Evolutionary conservation across 2,797 vertebrate species (phyloP), one percentile per base, ranked within the genome.

Genomic region (Acomys russatus): DNA sequence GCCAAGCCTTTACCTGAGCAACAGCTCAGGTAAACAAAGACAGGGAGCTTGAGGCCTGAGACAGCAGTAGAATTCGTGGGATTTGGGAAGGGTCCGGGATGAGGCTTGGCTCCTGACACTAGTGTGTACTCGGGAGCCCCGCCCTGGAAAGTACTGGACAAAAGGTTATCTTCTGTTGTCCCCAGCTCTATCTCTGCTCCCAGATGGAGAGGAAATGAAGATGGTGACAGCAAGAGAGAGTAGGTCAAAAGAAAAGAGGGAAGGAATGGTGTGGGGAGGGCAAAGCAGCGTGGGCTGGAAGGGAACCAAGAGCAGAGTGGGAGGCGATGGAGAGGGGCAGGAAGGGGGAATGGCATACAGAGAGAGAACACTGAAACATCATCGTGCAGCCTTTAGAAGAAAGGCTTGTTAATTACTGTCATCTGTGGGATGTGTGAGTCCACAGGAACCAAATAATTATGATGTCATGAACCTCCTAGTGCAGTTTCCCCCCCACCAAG

Each of bases 371-470:
- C 88, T 17, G 54, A 92, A 98, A 76, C 8, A 3, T 49, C 8
- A 3, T 49, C 93, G 92, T 82, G 84, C 79, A 91, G 28, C 77
- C n/a, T 92, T 96, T 89, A 30, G 64, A 79, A 97, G 94, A 95
- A 97, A 95, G 88, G 61, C 64, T 94, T 91, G 96, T 78, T 98
- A 97, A 97, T 98, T 97, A 97, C 66, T 94, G 91, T 97, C 97
- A 96, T 82, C 93, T 92, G 88, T 66, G 70, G 68, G 87, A 94
- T 94, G 90, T 93, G 97, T 96, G 95, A 28, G 85, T 64, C 66
- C 90, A 80, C 82, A 54, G 92, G 96, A 98, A 95, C 76, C 98
- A 97, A 97, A 91, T 86, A 94, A 85, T 90, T 96, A 92, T 51
- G 97, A 97, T 90, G 61, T 90, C 97, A 88, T 1, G 54, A 14